Conservation (phyloP, 2,113 vertebrate genomes). For the Pitta sordida region DNA sequence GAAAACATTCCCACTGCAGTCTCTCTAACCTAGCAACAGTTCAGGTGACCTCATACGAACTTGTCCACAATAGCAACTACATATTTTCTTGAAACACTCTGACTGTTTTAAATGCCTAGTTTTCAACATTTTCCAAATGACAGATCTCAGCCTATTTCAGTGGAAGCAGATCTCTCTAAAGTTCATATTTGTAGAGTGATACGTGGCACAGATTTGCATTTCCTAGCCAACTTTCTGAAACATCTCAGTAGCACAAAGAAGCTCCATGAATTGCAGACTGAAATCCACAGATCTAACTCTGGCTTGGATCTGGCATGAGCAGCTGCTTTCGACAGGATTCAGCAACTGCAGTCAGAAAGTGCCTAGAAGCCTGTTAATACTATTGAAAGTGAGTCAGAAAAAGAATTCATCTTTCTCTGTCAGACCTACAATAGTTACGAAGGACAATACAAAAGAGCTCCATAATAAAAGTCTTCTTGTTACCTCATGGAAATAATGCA, state of each 20-base stretch:
- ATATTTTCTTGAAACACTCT: background rate
- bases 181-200: background rate
- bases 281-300: background rate
- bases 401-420: background rate
- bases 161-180: background rate
- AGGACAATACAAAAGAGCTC: background rate
- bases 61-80: background rate
- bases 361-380: background rate
- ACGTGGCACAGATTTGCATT: background rate
- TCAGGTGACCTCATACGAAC: conserved; percentile 5
- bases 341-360: background rate
- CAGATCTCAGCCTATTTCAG: background rate
- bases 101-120: background rate
- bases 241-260: background rate
- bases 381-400: background rate
- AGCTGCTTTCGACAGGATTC: background rate
- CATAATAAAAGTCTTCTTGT: background rate
- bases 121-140: background rate
- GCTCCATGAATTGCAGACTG: background rate
- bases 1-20: background rate
- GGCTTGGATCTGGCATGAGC: background rate
- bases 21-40: background rate
- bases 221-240: background rate
- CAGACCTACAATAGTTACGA: background rate
- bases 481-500: background rate